phyloP scores from a whole-genome alignment of 1,140 invertebrate genomes.

The Heliothis subflexa region DNA sequence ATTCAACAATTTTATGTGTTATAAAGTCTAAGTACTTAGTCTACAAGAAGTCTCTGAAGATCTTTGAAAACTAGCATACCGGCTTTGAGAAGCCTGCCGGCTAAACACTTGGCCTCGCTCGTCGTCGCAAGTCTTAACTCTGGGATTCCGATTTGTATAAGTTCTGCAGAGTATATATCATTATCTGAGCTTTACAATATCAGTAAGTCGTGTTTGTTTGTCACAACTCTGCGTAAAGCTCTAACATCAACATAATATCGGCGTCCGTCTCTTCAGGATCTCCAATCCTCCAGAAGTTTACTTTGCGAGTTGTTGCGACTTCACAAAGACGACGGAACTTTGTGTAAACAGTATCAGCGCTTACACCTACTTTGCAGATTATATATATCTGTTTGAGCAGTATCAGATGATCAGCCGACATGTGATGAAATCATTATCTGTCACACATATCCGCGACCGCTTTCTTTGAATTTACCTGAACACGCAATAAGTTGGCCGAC shows the following conservation, averaged over 20 bases:
- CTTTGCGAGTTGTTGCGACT: background rate
- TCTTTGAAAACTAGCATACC: no score
- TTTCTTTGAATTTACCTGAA: slow-evolving; percentile 11
- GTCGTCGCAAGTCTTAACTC: no score
- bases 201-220: background rate
- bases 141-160: background rate
- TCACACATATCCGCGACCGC: background rate
- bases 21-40: no score
- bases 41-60: no score
- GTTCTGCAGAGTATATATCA: background rate
- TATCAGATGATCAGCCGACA: background rate
- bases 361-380: background rate
- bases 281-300: background rate
- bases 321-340: background rate
- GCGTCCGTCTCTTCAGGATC: background rate
- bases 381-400: background rate
- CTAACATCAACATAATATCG: slow-evolving; percentile 13
- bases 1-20: no score
- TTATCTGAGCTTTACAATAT: background rate
- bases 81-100: no score
- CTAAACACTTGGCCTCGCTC: no score
- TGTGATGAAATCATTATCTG: background rate
- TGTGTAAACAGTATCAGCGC: background rate
- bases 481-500: background rate
- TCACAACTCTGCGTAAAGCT: background rate